Evolutionary conservation across 2,888 invertebrate genomes (phyloP).

Genomic region (Scrobipalpa costella): DNA sequence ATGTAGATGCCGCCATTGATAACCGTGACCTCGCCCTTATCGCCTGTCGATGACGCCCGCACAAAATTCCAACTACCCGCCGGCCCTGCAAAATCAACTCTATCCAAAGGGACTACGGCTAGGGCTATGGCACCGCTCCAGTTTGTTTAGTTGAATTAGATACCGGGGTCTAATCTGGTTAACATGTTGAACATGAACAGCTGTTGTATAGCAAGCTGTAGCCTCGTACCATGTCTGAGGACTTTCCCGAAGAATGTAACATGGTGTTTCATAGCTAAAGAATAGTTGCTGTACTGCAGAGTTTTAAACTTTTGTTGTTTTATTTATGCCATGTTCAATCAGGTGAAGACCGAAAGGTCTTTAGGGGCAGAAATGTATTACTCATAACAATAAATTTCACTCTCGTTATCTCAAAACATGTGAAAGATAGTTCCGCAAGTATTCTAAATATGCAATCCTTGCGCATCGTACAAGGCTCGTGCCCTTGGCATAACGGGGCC

Average conservation of each 20-base stretch:
- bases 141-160: slow-evolving; percentile 12
- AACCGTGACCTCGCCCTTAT: slow-evolving; percentile 78
- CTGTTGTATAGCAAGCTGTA: not conserved
- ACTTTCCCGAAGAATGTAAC: not conserved
- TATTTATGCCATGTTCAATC: too few relatives aligned
- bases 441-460: not conserved
- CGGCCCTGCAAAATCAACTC: slow-evolving; percentile 25
- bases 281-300: too few relatives aligned
- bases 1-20: slow-evolving; percentile 80
- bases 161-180: slow-evolving; percentile 13
- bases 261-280: not conserved
- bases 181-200: slow-evolving; percentile 17
- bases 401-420: too few relatives aligned
- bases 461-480: slow-evolving; percentile 23
- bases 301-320: too few relatives aligned
- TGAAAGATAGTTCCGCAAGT: not conserved
- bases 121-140: not conserved
- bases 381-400: too few relatives aligned
- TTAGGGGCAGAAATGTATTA: too few relatives aligned
- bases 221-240: not conserved
- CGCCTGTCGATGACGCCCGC: slow-evolving; percentile 57
- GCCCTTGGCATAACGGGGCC: slow-evolving; percentile 53
- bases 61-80: slow-evolving; percentile 41
- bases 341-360: too few relatives aligned
- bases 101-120: slow-evolving; percentile 12